Evolutionary conservation across 2,888 invertebrate genomes (phyloP), one percentile per base, ranked within the genome.

Genomic region (Petrolisthes manimaculis): DNA sequence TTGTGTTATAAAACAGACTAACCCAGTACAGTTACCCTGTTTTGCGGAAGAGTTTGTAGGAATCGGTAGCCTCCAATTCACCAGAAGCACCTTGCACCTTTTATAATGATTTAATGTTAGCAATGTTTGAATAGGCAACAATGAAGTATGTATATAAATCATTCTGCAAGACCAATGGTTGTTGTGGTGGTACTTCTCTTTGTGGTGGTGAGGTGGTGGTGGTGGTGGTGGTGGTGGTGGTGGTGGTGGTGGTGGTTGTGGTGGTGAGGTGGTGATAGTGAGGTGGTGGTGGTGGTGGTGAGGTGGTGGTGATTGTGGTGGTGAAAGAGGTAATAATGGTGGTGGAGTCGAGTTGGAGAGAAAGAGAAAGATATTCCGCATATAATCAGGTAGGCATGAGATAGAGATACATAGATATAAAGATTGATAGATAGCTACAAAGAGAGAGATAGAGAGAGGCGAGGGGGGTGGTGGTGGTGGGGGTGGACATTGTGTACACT

Each of bases 101-200:
- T 81, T 67, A 74, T 84, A 88, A 81, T 88, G 88, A 88, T 84
- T 88, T 88, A 88, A 84, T 81, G 84, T 88, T 88, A 84, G 88
- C 88, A 71, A 61, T 88, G 88, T 84, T 84, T 88, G 84, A 84
- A 81, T 84, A 84, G 84, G 74, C 84, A 88, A 84, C 83, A 88
- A 84, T 88, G 56, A 84, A 71, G 80, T 88, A 37, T 37, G 37
- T 37, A 37, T 37, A 37, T 37, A 84, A 84, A 61, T 84, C 75
- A 75, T 71, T 81, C 88, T 84, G 88, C 88, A 55, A 84, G 81
- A 83, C 88, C 84, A 77, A 84, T 67, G 84, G 81, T 88, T 82
- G 84, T 84, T 80, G 84, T 83, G 77, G 83, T 83, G 71, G 56
- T 83, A 80, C 79, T 83, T 51, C 37, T 87, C 81, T 74, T 83